A percentile compares a stretch with the other conserved stretches of the same genome.
These are phyloP conservation scores for Gambelia wislizenii DNA, from an alignment of 2,797 vertebrate species.

Conservation along the genomic window DNA sequence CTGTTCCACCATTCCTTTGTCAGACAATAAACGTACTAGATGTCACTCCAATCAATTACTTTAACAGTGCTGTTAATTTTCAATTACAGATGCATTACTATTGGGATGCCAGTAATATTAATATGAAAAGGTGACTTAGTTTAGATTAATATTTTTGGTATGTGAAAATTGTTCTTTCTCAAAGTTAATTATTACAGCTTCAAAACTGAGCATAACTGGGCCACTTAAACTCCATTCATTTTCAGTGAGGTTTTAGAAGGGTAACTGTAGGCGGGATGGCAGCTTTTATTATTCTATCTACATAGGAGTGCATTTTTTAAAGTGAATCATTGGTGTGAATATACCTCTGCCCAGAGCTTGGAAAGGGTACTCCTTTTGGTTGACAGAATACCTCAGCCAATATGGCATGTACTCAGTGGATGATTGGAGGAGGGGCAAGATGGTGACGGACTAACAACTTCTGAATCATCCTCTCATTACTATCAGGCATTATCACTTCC, in stretches of 20 bases:
- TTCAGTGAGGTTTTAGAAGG: not conserved
- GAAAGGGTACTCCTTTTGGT: too few relatives aligned
- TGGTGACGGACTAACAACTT: too few relatives aligned
- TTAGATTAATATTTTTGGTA: slow-evolving; percentile 51
- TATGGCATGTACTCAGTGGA: too few relatives aligned
- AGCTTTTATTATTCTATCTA: not conserved
- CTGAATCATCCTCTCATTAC: too few relatives aligned
- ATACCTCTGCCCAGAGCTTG: not conserved
- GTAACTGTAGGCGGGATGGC: not conserved
- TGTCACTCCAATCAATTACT: slow-evolving; percentile 34
- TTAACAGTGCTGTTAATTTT: slow-evolving; percentile 52
- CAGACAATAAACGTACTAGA: slow-evolving; percentile 44
- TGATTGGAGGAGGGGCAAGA: too few relatives aligned
- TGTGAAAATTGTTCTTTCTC: slow-evolving; percentile 36
- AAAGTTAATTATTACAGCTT: not conserved
- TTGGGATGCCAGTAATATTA: slow-evolving; percentile 17
- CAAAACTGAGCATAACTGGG: not conserved
- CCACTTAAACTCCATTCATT: not conserved
- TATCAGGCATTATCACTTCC: too few relatives aligned
- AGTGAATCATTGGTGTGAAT: not conserved
- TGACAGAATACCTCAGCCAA: too few relatives aligned
- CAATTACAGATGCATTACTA: slow-evolving; percentile 56
- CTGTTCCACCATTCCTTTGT: accelerated
- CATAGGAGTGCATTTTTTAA: not conserved
- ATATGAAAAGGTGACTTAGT: slow-evolving; percentile 12